phyloP scores from a whole-genome alignment of 2,888 invertebrate species.

The Cancer borealis region DNA sequence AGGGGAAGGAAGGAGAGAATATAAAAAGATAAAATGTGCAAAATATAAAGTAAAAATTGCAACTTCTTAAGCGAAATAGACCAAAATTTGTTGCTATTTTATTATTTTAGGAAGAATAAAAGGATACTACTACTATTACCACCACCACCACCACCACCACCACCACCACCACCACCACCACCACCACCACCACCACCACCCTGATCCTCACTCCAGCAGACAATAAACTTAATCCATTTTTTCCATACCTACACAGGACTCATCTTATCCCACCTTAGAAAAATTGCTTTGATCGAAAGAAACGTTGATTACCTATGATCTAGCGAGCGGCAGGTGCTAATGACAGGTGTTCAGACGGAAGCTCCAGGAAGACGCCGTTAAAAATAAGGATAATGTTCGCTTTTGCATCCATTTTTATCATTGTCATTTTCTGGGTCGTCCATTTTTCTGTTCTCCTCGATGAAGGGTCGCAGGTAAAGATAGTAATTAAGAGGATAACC shows the following conservation, averaged over 20 bases:
- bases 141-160: slow-evolving; percentile 18
- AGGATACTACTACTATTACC: not conserved
- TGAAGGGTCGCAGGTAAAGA: not conserved
- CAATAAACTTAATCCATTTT: slow-evolving; percentile 21
- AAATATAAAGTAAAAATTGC: not conserved
- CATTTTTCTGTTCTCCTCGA: not conserved
- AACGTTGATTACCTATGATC: not conserved
- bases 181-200: not conserved
- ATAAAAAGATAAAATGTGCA: not conserved
- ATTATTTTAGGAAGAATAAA: not conserved
- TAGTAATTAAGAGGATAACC: slow-evolving; percentile 28
- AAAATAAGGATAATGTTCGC: not conserved
- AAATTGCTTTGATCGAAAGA: not conserved
- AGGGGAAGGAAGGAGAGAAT: not conserved
- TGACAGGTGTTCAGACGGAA: slow-evolving; percentile 13
- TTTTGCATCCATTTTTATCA: slow-evolving; percentile 1
- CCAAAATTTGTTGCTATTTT: not conserved
- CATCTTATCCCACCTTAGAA: not conserved
- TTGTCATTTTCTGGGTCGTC: not conserved
- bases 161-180: not conserved
- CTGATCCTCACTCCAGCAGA: not conserved
- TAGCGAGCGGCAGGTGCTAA: slow-evolving; percentile 1
- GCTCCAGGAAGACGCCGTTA: not conserved
- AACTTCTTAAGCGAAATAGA: not conserved
- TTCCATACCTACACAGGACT: not conserved